Conservation (phyloP, 1,140 invertebrate species). For the Eupristina koningsbergeri region DNA sequence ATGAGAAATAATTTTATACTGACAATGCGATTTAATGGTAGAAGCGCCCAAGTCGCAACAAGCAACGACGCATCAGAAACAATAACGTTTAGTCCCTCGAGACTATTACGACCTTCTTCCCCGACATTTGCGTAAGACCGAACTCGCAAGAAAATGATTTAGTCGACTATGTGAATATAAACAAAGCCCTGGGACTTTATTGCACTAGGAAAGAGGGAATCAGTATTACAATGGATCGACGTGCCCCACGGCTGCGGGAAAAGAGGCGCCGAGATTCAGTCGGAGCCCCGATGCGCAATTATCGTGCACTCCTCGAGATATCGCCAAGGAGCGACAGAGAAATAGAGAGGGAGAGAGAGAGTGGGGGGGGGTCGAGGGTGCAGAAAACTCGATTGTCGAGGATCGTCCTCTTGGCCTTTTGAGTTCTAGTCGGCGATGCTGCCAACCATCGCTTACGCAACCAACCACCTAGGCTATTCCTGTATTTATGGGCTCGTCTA, state of each 20-base stretch:
- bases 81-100: constrained; percentile 30
- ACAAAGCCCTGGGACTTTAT: constrained; percentile 28
- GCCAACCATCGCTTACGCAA: constrained; percentile 3
- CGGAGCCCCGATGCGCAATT: constrained; percentile 32
- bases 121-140: constrained; percentile 2
- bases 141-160: constrained; percentile 45
- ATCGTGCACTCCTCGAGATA: constrained; percentile 15
- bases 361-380: too few relatives aligned
- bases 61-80: constrained; percentile 18
- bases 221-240: background rate
- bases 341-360: too few relatives aligned
- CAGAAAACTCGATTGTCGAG: constrained; percentile 69
- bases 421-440: constrained; percentile 59
- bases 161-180: constrained; percentile 47
- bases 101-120: constrained; percentile 20
- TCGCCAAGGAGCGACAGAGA: background rate
- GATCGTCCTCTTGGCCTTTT: constrained; percentile 70
- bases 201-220: background rate
- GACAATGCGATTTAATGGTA: background rate
- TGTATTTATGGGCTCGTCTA: background rate
- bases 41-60: constrained; percentile 11
- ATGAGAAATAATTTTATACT: constrained; percentile 49
- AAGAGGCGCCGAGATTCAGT: background rate
- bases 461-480: background rate
- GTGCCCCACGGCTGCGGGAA: background rate